Evolutionary conservation across 2,888 invertebrate genomes (phyloP).

Genomic region (Empis livida): DNA sequence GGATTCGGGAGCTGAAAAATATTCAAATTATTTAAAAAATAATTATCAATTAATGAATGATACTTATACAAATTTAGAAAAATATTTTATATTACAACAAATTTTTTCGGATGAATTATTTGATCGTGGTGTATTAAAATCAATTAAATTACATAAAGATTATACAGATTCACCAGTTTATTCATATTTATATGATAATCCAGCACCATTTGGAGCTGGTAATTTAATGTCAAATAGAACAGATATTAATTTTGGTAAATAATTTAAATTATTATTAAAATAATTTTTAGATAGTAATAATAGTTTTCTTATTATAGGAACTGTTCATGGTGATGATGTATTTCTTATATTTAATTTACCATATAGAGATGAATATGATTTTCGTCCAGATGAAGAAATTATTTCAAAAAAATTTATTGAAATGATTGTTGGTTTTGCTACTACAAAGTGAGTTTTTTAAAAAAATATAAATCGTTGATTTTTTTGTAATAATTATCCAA

Average conservation of each 20-base stretch:
- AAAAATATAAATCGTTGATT: neutral
- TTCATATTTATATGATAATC: constrained; percentile 48
- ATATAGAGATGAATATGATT: neutral
- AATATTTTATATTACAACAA: constrained; percentile 30
- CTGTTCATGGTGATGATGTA: neutral
- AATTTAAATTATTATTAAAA: neutral
- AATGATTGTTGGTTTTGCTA: neutral
- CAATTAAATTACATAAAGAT: constrained; percentile 43
- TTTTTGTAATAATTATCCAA: neutral
- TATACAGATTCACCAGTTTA: constrained; percentile 43
- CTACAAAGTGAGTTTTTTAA: neutral
- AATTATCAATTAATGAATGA: constrained; percentile 9
- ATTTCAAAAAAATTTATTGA: neutral
- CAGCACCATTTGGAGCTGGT: constrained; percentile 43
- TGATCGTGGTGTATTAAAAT: constrained; percentile 41
- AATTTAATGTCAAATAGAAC: constrained; percentile 38
- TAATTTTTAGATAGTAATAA: neutral
- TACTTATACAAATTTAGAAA: constrained; percentile 21
- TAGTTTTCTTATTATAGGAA: neutral
- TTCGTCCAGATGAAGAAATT: neutral
- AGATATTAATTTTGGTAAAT: constrained; percentile 40
- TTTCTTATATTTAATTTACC: neutral
- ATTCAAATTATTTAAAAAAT: constrained; percentile 14
- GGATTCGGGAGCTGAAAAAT: constrained; percentile 21
- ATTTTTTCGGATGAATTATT: constrained; percentile 52